phyloP scores from a whole-genome alignment of 2,113 vertebrate species.

The Dasyornis broadbenti region DNA sequence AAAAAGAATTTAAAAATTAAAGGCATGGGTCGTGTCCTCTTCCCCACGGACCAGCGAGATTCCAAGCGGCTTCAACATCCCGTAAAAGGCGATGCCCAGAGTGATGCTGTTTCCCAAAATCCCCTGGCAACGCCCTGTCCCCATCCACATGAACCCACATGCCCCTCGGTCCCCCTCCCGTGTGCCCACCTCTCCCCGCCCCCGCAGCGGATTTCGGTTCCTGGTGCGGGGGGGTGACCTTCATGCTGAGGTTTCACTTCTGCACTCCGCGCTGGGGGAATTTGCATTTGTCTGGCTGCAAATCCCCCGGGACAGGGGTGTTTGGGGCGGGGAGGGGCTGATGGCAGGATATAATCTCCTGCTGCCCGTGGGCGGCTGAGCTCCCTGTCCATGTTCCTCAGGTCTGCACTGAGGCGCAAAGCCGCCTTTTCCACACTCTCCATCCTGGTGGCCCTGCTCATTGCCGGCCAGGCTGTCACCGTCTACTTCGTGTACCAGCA shows the following conservation, averaged over 20 bases:
- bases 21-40: accelerated
- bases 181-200: accelerated
- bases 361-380: not conserved
- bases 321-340: not conserved
- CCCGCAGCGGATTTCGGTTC: not conserved
- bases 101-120: not conserved
- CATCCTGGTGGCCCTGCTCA: conserved; percentile 81
- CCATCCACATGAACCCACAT: accelerated
- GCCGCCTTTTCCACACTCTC: conserved; percentile 75
- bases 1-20: not conserved
- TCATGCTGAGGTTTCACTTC: not conserved
- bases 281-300: not conserved
- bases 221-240: not conserved
- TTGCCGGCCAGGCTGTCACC: conserved; percentile 87
- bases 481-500: conserved; percentile 84
- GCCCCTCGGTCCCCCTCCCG: not conserved
- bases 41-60: accelerated
- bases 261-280: accelerated
- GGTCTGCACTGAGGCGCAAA: conserved; percentile 59
- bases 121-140: not conserved
- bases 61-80: not conserved
- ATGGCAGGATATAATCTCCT: not conserved
- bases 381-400: not conserved
- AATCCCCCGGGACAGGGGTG: not conserved
- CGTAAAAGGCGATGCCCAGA: not conserved